A percentile compares a stretch with the other conserved stretches of the same genome.
phyloP scores from a whole-genome alignment of 2,113 vertebrate species.

The Amblyopsis rosae region DNA sequence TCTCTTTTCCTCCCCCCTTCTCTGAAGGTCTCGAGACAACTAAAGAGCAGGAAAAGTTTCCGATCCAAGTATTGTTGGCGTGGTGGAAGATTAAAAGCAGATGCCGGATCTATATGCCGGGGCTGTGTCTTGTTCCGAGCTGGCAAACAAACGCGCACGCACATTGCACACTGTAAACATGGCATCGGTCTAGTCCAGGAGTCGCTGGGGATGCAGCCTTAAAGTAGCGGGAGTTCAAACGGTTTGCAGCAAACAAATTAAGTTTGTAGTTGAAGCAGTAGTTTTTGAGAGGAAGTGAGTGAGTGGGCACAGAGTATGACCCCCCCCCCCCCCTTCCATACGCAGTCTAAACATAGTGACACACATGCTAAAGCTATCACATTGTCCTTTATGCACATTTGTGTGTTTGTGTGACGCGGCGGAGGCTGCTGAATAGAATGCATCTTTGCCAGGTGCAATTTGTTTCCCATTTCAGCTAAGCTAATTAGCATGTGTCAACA shows the following conservation, averaged over 20 bases:
- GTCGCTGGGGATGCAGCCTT: not conserved
- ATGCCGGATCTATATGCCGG: slow-evolving; percentile 61
- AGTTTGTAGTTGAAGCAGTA: slow-evolving; percentile 47
- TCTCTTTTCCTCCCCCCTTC: slow-evolving; percentile 38
- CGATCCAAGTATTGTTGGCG: slow-evolving; percentile 59
- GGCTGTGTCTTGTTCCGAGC: slow-evolving; percentile 33
- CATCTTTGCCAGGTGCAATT: not conserved
- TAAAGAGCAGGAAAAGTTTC: slow-evolving; percentile 65
- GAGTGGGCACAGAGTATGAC: slow-evolving; percentile 23
- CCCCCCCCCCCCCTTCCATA: slow-evolving; percentile 21
- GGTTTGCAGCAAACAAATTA: slow-evolving; percentile 40
- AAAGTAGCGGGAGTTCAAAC: slow-evolving; percentile 43
- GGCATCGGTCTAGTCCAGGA: not conserved
- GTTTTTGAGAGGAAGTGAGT: slow-evolving; percentile 50
- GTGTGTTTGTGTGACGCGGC: not conserved
- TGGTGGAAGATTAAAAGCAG: slow-evolving; percentile 69
- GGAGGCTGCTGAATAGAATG: not conserved
- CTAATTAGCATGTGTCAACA: slow-evolving; percentile 9
- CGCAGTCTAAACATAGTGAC: slow-evolving; percentile 31
- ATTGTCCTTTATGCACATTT: not conserved
- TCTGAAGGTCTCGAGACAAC: slow-evolving; percentile 48
- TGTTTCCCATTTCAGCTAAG: slow-evolving; percentile 6
- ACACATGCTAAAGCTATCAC: slow-evolving; percentile 19
- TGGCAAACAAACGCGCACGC: slow-evolving; percentile 44
- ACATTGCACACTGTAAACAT: slow-evolving; percentile 1